Evolutionary conservation across 2,797 vertebrate species (phyloP).

Genomic region (Thamnophis elegans): DNA sequence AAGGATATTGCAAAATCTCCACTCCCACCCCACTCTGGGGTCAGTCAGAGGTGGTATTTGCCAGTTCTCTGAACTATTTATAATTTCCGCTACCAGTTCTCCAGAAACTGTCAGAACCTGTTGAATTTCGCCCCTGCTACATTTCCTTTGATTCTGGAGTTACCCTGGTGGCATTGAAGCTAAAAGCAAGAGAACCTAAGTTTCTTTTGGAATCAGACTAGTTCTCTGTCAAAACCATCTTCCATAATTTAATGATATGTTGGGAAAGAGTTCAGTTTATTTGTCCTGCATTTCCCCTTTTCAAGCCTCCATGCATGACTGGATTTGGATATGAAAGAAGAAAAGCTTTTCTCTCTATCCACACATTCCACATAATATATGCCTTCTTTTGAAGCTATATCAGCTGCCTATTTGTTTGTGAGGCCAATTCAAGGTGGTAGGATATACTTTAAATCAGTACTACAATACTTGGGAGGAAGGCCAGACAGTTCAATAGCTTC

Average conservation of each 20-base stretch:
- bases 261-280: background rate
- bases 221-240: background rate
- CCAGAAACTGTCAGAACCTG: no score
- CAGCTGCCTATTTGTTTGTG: background rate
- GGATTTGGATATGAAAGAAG: background rate
- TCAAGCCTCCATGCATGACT: background rate
- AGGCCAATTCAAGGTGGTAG: background rate
- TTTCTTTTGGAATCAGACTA: background rate
- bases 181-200: background rate
- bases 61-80: no score
- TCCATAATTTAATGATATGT: background rate
- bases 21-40: no score
- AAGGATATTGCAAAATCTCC: no score
- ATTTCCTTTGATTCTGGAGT: background rate
- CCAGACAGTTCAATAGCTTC: background rate
- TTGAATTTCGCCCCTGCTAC: no score
- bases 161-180: background rate
- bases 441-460: background rate
- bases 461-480: background rate
- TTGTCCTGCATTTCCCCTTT: background rate
- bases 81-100: no score
- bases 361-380: background rate
- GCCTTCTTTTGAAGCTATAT: background rate
- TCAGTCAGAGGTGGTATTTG: no score
- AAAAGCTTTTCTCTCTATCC: background rate